Percentiles rank a stretch among this genome's conserved stretches.
These are phyloP conservation scores for Porites evermanni DNA, from an alignment of 92 coral and sea anemone species.

Conservation along the genomic window DNA sequence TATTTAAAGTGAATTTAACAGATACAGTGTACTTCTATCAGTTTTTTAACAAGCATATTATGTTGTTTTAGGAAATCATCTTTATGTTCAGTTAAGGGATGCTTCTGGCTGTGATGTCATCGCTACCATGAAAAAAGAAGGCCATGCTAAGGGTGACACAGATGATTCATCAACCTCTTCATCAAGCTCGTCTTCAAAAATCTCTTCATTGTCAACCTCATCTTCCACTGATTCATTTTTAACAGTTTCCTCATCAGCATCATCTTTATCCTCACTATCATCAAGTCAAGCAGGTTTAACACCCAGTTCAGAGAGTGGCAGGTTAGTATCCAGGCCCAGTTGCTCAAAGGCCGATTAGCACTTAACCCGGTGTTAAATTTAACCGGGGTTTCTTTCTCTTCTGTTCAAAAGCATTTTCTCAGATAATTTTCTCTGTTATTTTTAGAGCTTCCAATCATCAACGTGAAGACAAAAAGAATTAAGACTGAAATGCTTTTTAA, in stretches of 20 bases:
- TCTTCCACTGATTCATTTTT: constrained; percentile 39
- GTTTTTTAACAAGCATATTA: background rate
- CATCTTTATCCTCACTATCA: constrained; percentile 9
- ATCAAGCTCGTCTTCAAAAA: constrained; percentile 24
- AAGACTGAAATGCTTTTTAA: too few species aligned
- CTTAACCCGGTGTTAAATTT: too few species aligned
- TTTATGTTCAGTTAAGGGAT: constrained; percentile 61
- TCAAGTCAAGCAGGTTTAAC: background rate
- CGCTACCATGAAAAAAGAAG: constrained; percentile 54
- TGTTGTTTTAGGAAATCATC: constrained; percentile 51
- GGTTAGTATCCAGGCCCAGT: background rate
- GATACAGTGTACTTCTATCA: too few species aligned
- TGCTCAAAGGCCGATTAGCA: too few species aligned
- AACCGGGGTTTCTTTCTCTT: too few species aligned
- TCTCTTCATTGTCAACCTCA: constrained; percentile 18
- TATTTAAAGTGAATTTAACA: too few species aligned
- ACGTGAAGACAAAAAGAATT: too few species aligned
- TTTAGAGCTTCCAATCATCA: too few species aligned
- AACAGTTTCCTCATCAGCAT: constrained; percentile 4
- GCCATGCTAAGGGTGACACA: constrained; percentile 26
- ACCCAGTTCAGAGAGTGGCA: background rate
- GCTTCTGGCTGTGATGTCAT: constrained; percentile 54
- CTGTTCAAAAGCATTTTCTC: too few species aligned
- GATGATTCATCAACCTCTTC: constrained; percentile 48
- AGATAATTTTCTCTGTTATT: too few species aligned